Base-by-base conservation (phyloP, 2,113 vertebrate species). In the Merops nubicus region DNA sequence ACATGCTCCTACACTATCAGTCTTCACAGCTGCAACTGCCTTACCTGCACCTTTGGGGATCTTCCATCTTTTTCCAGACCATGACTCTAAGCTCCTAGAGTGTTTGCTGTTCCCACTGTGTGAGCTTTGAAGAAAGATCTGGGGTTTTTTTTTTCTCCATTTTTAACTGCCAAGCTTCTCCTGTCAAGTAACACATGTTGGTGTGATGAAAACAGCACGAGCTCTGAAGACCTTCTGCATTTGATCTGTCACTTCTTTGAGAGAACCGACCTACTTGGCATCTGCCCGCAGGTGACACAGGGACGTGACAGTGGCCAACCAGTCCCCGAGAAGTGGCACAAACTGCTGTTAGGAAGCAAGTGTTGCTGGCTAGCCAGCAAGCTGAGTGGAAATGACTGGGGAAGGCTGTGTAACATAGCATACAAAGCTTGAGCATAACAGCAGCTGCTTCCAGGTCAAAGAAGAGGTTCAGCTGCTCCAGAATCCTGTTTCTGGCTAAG, bases 281-380 rank as follows among this genome's bases (percentile, higher is more conserved):
- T 28, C 45, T 91, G 59, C 48, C 19, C 68, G 54, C 45, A 69
- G n/a, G 12, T 79, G 90, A 50, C 69, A 31, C 38, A 6, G 85
- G 60, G 77, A 57, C 15, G 10, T 75, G 36, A 28, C 33, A 36
- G 85, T 11, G n/a, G 8, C 62, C 0, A 1, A 43, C 5, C 0
- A 1, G 9, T 64, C 36, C 51, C 51, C 1, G 6, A n/a, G 56
- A 4, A 28, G 51, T 36, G 56, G 36, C 85, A 53, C 2, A 8
- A 36, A 21, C 59, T 15, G 14, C 79, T 60, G 28, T 26, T 31
- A 51, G 2, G 17, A 23, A 48, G 50, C 23, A 6, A 6, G 76
- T 2, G 0, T 33, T 59, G 38, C n/a, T 42, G 57, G 16, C 22
- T 29, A 36, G 16, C 50, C 56, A 23, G 42, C 43, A n/a, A n/a